phyloP scores from a whole-genome alignment of 2,888 invertebrate species.

The Cyaniris semiargus region DNA sequence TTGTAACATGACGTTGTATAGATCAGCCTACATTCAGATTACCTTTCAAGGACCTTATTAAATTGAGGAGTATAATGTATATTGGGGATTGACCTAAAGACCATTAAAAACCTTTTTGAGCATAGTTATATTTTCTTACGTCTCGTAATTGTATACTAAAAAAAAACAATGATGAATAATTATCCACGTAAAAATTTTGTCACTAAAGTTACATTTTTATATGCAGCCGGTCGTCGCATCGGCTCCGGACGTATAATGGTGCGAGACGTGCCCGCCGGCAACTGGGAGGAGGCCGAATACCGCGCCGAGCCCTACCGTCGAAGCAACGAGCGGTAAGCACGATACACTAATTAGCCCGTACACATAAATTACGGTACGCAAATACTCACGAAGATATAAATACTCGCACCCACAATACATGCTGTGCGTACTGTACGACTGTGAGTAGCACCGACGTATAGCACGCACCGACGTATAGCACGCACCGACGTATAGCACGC shows the following conservation, averaged over 20 bases:
- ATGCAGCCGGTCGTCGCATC: slow-evolving; percentile 81
- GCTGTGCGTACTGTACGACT: too few species aligned
- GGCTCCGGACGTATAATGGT: slow-evolving; percentile 92
- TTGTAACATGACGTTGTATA: slow-evolving; percentile 54
- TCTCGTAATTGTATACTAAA: too few species aligned
- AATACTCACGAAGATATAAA: not conserved
- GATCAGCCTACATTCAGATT: slow-evolving; percentile 51
- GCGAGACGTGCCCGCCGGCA: slow-evolving; percentile 74
- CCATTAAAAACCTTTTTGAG: too few species aligned
- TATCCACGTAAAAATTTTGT: too few species aligned
- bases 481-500: too few species aligned
- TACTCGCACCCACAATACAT: not conserved
- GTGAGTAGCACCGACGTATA: too few species aligned
- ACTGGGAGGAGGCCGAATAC: slow-evolving; percentile 52
- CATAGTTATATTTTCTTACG: too few species aligned
- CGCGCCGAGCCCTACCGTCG: slow-evolving; percentile 46
- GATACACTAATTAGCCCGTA: not conserved
- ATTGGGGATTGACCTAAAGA: too few species aligned
- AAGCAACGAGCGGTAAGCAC: slow-evolving; percentile 58
- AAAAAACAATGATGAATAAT: too few species aligned
- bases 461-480: too few species aligned
- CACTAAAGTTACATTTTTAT: not conserved
- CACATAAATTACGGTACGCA: not conserved
- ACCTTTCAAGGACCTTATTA: not conserved
- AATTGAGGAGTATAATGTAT: too few species aligned